phyloP scores from a whole-genome alignment of 2,888 invertebrate genomes.

The Octonoba sinensis region DNA sequence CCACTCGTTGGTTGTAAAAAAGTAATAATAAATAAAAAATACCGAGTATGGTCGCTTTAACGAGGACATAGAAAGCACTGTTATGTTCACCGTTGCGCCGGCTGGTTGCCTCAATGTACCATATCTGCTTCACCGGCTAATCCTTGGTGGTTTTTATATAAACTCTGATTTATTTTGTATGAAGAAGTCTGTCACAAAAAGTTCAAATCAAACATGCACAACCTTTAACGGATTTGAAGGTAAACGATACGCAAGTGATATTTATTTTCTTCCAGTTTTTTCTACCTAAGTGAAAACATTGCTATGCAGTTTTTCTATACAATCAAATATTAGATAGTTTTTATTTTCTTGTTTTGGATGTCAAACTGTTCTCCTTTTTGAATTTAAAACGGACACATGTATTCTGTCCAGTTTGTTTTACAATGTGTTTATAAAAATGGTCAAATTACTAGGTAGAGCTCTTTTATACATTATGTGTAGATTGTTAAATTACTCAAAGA shows the following conservation, averaged over 20 bases:
- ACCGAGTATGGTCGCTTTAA: too few relatives aligned
- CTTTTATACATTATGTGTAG: constrained; percentile 34
- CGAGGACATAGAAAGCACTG: background rate
- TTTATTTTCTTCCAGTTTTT: constrained; percentile 51
- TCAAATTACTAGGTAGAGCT: constrained; percentile 30
- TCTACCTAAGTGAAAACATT: constrained; percentile 40
- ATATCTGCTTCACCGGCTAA: constrained; percentile 31
- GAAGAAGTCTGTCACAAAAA: constrained; percentile 29
- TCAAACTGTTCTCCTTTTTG: constrained; percentile 29
- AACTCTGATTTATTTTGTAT: constrained; percentile 52
- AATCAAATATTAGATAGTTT: constrained; percentile 34
- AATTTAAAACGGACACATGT: constrained; percentile 12
- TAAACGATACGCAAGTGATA: constrained; percentile 51
- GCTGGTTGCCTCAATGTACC: constrained; percentile 10
- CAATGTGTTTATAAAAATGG: constrained; percentile 19
- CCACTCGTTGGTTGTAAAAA: too few relatives aligned
- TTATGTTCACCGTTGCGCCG: background rate
- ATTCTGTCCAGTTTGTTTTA: constrained; percentile 14
- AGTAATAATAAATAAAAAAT: too few relatives aligned
- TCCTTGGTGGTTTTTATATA: constrained; percentile 38
- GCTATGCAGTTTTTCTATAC: constrained; percentile 34
- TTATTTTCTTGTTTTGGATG: constrained; percentile 23
- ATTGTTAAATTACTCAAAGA: background rate
- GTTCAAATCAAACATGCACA: constrained; percentile 8
- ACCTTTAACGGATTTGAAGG: constrained; percentile 23